These are phyloP conservation scores for Oscheius sp. DNA, from an alignment of 2,888 invertebrate genomes.

Conservation along the genomic window DNA sequence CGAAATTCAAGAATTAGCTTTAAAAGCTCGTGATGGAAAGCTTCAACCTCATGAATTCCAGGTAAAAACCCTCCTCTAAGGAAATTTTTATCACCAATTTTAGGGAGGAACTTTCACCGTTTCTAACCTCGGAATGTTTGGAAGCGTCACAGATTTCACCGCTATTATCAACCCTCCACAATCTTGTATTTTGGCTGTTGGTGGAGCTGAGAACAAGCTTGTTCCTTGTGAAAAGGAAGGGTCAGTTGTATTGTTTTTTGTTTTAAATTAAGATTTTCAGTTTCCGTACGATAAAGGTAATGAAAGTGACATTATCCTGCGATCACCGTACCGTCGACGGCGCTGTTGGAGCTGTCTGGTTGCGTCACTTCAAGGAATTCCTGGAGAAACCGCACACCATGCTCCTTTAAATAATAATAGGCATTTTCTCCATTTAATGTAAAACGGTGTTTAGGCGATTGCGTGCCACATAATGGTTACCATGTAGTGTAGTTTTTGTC, in stretches of 20 bases:
- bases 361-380: constrained; percentile 85
- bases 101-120: constrained; percentile 76
- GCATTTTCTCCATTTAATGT: constrained; percentile 17
- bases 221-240: constrained; percentile 62
- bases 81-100: constrained; percentile 3
- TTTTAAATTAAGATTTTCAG: constrained; percentile 39
- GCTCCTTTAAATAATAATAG: constrained; percentile 78
- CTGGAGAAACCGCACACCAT: constrained; percentile 92
- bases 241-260: constrained; percentile 34
- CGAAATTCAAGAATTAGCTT: constrained; percentile 61
- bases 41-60: constrained; percentile 78
- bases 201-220: constrained; percentile 70
- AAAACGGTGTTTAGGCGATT: constrained; percentile 23
- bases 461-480: background rate
- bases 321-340: constrained; percentile 98
- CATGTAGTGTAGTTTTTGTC: background rate
- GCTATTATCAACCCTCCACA: constrained; percentile 81
- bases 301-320: constrained; percentile 91
- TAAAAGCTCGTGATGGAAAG: constrained; percentile 73
- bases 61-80: constrained; percentile 28
- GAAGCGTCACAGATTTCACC: constrained; percentile 76
- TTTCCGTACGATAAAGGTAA: constrained; percentile 76
- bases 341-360: constrained; percentile 95
- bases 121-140: constrained; percentile 79
- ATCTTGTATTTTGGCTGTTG: constrained; percentile 78